Conservation (phyloP, 1,140 invertebrate genomes). For the Diachasmimorpha longicaudata region DNA sequence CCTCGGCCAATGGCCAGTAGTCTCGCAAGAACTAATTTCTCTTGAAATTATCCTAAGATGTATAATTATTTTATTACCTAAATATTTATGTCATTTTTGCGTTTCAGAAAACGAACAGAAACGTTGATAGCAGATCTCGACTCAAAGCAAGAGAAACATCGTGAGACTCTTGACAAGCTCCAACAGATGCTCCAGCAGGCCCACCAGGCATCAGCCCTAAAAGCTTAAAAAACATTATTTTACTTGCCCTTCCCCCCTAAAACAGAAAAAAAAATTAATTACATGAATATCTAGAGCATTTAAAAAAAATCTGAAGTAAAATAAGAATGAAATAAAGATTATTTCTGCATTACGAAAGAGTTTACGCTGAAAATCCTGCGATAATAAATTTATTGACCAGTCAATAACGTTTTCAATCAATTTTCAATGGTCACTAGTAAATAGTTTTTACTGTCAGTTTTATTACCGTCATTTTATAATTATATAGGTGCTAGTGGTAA, state of each 20-base stretch:
- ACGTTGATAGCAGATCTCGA: slow-evolving; percentile 66
- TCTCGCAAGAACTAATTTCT: too few species aligned
- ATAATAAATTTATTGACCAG: background rate
- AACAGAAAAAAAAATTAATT: background rate
- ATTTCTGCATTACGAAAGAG: background rate
- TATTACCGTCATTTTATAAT: too few species aligned
- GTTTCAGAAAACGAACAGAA: slow-evolving; percentile 76
- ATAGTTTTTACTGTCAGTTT: too few species aligned
- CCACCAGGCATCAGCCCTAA: slow-evolving; percentile 16
- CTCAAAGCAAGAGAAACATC: slow-evolving; percentile 29
- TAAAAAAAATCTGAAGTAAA: background rate
- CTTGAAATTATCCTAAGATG: too few species aligned
- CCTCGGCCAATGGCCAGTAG: too few species aligned
- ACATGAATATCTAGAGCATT: background rate
- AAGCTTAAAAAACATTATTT: slow-evolving; percentile 14
- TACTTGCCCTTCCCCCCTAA: background rate
- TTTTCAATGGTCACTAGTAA: too few species aligned
- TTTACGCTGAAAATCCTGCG: background rate
- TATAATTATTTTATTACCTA: too few species aligned
- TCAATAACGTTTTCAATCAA: too few species aligned
- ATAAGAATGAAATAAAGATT: background rate
- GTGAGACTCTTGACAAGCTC: slow-evolving; percentile 31
- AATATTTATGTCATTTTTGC: slow-evolving; percentile 22
- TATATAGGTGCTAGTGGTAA: background rate
- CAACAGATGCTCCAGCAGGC: slow-evolving; percentile 28